These are phyloP conservation scores for Anseranas semipalmata DNA, from an alignment of 2,113 vertebrate genomes.

Conservation along the genomic window DNA sequence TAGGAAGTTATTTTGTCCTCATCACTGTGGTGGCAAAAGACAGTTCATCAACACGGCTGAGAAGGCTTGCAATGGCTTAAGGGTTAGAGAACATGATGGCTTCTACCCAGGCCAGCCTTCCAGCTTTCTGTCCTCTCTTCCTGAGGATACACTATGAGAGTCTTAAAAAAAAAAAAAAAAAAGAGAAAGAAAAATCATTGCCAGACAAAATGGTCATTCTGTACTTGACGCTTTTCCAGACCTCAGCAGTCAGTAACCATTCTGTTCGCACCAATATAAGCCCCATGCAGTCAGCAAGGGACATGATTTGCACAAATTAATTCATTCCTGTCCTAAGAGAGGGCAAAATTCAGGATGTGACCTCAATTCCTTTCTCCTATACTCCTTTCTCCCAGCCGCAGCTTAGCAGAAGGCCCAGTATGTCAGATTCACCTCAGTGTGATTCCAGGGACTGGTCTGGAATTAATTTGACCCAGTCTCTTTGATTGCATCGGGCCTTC, in stretches of 20 bases:
- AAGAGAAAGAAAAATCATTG: fast-evolving
- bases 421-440: slow-evolving; percentile 35
- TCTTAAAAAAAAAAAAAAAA: not conserved
- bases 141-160: not conserved
- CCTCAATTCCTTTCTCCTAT: not conserved
- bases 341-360: not conserved
- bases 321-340: slow-evolving; percentile 20
- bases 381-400: not conserved
- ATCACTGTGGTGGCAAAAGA: not conserved
- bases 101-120: not conserved
- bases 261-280: not conserved
- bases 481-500: slow-evolving; percentile 51
- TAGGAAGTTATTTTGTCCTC: not conserved
- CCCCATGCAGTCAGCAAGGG: not conserved
- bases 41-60: not conserved
- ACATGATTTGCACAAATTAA: not conserved
- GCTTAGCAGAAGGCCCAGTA: slow-evolving; percentile 2
- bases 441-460: slow-evolving; percentile 42
- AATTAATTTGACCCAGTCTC: slow-evolving; percentile 50
- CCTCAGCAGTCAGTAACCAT: not conserved
- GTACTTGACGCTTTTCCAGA: not conserved
- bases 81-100: not conserved
- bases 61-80: not conserved
- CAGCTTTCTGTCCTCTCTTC: slow-evolving; percentile 2
- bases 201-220: not conserved